A percentile compares a stretch with the other conserved stretches of the same genome.
phyloP scores from a whole-genome alignment of 1,140 invertebrate genomes.

The Paraescarpia echinospica region DNA sequence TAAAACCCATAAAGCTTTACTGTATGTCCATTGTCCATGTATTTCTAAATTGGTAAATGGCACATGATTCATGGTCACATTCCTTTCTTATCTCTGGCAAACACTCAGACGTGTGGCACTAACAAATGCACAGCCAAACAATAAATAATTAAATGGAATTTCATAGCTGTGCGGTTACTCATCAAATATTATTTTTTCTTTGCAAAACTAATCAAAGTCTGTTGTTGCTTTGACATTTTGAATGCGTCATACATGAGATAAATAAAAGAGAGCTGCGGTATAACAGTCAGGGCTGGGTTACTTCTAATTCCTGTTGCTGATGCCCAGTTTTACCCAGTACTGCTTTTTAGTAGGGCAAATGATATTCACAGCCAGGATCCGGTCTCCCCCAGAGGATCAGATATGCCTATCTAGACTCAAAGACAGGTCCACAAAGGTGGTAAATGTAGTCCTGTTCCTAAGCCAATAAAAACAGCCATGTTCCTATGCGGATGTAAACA shows the following conservation, averaged over 20 bases:
- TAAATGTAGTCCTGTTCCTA: too few species aligned
- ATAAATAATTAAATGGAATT: neutral
- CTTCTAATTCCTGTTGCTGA: neutral
- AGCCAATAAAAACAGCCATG: too few species aligned
- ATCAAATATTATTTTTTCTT: neutral
- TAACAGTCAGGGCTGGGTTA: neutral
- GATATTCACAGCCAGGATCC: too few species aligned
- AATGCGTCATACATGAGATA: neutral
- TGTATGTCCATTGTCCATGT: neutral
- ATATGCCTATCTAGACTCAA: too few species aligned
- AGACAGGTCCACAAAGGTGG: too few species aligned
- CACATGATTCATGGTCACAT: neutral
- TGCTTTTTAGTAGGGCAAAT: too few species aligned
- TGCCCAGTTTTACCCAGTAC: too few species aligned
- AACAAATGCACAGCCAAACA: neutral
- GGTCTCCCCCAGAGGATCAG: too few species aligned
- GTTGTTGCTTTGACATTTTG: neutral
- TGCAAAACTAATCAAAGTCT: neutral
- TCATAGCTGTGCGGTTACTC: neutral
- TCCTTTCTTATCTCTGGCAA: neutral
- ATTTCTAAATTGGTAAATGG: neutral
- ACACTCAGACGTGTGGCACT: neutral
- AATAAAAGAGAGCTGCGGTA: neutral
- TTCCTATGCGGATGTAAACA: too few species aligned
- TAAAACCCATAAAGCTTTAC: too few species aligned